Evolutionary conservation across 2,888 invertebrate genomes (phyloP), one percentile per base, ranked within the genome.

Genomic region (Sminthurides aquaticus): DNA sequence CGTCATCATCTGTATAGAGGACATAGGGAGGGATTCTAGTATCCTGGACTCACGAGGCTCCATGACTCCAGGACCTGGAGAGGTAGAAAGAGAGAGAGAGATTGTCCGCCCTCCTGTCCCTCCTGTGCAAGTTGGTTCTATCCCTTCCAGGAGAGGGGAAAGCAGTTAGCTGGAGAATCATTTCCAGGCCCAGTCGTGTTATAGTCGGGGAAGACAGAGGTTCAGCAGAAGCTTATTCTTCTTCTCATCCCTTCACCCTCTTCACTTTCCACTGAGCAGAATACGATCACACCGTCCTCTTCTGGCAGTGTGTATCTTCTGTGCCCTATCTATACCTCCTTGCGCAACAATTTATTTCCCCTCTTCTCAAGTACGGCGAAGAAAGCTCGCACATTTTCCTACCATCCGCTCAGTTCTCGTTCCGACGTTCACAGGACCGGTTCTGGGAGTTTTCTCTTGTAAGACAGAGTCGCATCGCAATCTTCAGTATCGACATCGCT

Each of bases 311-410:
- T 25, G 57, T 56, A 8, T 20, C 26, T 25, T 3, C 48, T 15
- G 43, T 34, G 43, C 15, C 5, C 43, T 11, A 15, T 34, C 5
- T 34, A 11, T 15, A 5, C 62, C 67, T 70, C 73, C 71, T 71
- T 73, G 73, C 73, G 73, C 73, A 73, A 73, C 73, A 73, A 73
- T 71, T 73, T 73, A 34, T 15, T 34, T 5, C 43, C 43, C 5
- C 8, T 5, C 43, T 11, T 5, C 43, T n/a, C n/a, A n/a, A 34
- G 43, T 34, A 34, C 8, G 43, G 43, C 8, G 15, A 34, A 34
- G 43, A 34, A 34, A 34, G 43, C 43, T n/a, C 43, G 15, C 43
- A 34, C 43, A 15, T 34, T 34, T 34, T 34, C 43, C 43, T 11
- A 11, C 43, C 8, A 5, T 15, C 5, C 8, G 43, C 43, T 34